Conservation (phyloP, 2,113 vertebrate species). For the Xyliphius kryptos region DNA sequence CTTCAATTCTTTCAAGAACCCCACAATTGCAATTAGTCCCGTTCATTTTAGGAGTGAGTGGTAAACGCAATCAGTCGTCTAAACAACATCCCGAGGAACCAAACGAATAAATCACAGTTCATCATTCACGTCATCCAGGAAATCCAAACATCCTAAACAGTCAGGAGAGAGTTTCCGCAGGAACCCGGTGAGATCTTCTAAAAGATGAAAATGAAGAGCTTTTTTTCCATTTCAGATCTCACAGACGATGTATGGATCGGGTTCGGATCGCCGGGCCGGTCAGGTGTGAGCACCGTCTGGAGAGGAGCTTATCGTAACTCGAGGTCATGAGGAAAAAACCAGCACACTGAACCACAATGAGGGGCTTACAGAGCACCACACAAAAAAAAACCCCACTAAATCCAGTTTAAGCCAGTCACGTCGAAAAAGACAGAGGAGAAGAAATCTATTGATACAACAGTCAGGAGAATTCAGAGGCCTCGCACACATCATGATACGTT, state of each 20-base stretch:
- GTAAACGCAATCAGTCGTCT: no score
- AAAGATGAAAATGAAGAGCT: no score
- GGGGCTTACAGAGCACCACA: slow-evolving; percentile 1
- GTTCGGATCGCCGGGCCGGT: slow-evolving; percentile 16
- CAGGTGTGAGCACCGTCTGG: slow-evolving; percentile 13
- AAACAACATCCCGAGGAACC: no score
- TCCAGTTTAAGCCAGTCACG: slow-evolving; percentile 9
- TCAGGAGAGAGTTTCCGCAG: no score
- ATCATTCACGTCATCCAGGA: no score
- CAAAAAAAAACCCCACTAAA: background rate
- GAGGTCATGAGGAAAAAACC: slow-evolving; percentile 20
- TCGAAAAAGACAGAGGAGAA: background rate
- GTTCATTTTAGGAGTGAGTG: no score
- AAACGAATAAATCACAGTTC: no score
- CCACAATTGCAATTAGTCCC: no score
- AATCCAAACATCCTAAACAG: no score
- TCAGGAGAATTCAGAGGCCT: background rate
- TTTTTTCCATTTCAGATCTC: no score
- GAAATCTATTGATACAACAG: background rate
- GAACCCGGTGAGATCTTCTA: no score
- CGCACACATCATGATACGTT: background rate
- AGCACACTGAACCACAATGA: background rate
- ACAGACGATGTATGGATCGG: background rate
- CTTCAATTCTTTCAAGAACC: no score
- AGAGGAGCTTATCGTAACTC: slow-evolving; percentile 24